Base-by-base conservation (phyloP, 2,113 vertebrate species). In the Myxocyprinus asiaticus region DNA sequence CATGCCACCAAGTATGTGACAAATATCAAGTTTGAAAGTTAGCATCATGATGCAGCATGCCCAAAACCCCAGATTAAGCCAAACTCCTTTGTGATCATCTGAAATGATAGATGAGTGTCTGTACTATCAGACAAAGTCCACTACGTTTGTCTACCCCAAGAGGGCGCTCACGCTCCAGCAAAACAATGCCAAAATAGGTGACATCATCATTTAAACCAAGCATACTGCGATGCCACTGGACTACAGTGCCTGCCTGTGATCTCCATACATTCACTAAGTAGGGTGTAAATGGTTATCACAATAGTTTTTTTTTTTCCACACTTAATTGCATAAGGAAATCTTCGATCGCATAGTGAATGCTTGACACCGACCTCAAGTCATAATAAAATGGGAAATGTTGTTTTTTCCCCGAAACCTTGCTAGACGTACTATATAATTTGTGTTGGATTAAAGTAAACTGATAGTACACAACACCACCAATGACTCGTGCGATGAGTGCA, bases 191-290 rank as follows among this genome's bases (percentile, higher is more conserved):
- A 3, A 72, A 82, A 82, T 76, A 76, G 83, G 83, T 84, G 83
- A 84, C 84, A 83, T 85, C 79, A 81, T 64, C 85, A 83, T 82
- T 83, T 63, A 86, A 70, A 71, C 63, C 50, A 63, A 78, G 65
- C 15, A 48, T 4, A 78, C 82, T 3, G 79, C 8, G 44, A 81
- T 84, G 22, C 22, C 22, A 33, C 22, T 33, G 45, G 70, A 84
- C 56, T 84, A 58, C 63, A 33, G 6, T 15, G 59, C 82, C 82
- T 84, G 72, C 69, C 70, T 73, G 58, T 78, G 76, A 81, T 81
- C 82, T 63, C 81, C 51, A 61, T 70, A 78, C 14, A 81, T 59
- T 64, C 77, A 69, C 79, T 59, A 63, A 74, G 62, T 51, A 63
- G 72, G 11, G 1, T 72, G 68, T 42, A 71, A 10, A 51, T 71